Evolutionary conservation across 2,888 invertebrate genomes (phyloP), one percentile per base, ranked within the genome.

Genomic region (Rhagophthalmus giganteus): DNA sequence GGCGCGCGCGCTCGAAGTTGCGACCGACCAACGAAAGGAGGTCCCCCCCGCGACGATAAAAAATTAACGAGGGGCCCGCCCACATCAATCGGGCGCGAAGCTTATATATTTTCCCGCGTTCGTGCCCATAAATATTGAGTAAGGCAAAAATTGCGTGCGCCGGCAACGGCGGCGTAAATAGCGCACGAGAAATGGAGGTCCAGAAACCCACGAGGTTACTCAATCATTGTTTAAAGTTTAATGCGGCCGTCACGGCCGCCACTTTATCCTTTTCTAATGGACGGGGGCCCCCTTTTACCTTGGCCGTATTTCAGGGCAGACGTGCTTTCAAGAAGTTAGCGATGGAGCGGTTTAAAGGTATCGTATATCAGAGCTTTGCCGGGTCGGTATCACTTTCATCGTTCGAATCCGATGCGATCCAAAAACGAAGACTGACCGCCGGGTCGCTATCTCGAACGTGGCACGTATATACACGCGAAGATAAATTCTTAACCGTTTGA

Each of bases 221-320:
- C 49, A 42, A 49, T 49, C 49, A 42, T 49, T 41, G 42, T 49
- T 49, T 49, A 49, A 49, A 49, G 35, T 49, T 49, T 49, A 42
- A 49, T 49, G 28, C 49, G 28, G 25, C 34, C 33, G 33, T 48
- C 39, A 47, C 26, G 26, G 16, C 33, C 28, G 25, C n/a, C 20
- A 32, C 33, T 47, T 47, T 39, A 39, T 39, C 47, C 28, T 47
- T 39, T 38, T 47, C 33, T 47, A 47, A 47, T 39, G 38, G 39
- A 32, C 26, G 25, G n/a, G n/a, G n/a, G n/a, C n/a, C 12, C 20
- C 45, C 26, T 33, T 27, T 33, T 24, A 27, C 41, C 24, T 42
- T 34, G 20, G 45, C 25, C 13, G 45, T 45, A 45, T 45, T 45
- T 45, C 37, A 45, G 28, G 13, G 14, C n/a, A 16, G 26, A 45